These are phyloP conservation scores for Drosophila guanche DNA, from an alignment of 1,140 invertebrate genomes.

Conservation along the genomic window DNA sequence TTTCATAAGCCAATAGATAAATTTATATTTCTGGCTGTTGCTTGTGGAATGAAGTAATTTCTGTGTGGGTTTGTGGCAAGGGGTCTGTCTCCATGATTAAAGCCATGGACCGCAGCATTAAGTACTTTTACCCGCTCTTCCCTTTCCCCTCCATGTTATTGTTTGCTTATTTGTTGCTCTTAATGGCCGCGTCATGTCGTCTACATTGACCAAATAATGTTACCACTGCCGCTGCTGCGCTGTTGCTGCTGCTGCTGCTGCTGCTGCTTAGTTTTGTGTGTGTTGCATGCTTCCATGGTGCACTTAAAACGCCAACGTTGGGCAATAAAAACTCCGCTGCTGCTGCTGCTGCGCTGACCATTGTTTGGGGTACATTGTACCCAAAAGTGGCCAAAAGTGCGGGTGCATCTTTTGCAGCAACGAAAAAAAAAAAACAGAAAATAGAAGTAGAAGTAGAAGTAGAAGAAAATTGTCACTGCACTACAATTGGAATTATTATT, in stretches of 20 bases:
- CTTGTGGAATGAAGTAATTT: neutral
- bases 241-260: constrained; percentile 10
- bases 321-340: constrained; percentile 69
- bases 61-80: too few species aligned
- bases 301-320: constrained; percentile 75
- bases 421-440: neutral
- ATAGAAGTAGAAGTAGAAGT: constrained; percentile 6
- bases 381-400: constrained; percentile 54
- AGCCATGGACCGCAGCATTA: constrained; percentile 21
- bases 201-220: constrained; percentile 82
- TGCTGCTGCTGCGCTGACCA: constrained; percentile 58
- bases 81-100: too few species aligned
- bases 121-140: constrained; percentile 61
- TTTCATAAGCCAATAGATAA: constrained; percentile 45
- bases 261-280: constrained; percentile 36
- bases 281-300: constrained; percentile 39
- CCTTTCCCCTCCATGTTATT: constrained; percentile 54
- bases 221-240: constrained; percentile 34
- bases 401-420: constrained; percentile 41
- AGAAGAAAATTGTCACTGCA: constrained; percentile 77
- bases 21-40: neutral
- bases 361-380: constrained; percentile 80
- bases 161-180: constrained; percentile 82
- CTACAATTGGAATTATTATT: constrained; percentile 82
- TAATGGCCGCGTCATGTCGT: constrained; percentile 81